phyloP scores from a whole-genome alignment of 2,888 invertebrate species.

The Drosophila prostipennis region DNA sequence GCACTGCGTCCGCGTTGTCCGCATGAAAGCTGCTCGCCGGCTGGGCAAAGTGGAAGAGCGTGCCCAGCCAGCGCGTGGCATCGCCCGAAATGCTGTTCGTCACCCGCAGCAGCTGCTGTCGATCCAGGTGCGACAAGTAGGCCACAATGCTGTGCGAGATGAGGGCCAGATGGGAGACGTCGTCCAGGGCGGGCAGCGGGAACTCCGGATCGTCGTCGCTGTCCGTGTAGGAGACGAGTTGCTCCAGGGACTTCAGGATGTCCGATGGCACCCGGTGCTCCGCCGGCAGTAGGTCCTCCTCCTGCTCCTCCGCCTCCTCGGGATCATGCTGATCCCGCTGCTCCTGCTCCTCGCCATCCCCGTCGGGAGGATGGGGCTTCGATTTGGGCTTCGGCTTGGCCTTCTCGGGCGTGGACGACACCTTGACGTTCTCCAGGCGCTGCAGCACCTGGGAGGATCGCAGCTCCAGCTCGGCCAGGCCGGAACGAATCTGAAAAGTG shows the following conservation, averaged over 20 bases:
- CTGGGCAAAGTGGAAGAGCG: conserved; percentile 93
- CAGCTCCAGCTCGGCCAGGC: conserved; percentile 88
- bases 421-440: conserved; percentile 87
- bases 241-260: conserved; percentile 86
- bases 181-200: conserved; percentile 87
- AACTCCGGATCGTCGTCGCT: conserved; percentile 86
- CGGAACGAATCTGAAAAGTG: conserved; percentile 86
- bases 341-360: background rate
- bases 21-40: conserved; percentile 94
- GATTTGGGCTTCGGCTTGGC: background rate
- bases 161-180: conserved; percentile 87
- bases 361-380: background rate
- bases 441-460: conserved; percentile 90
- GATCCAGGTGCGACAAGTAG: conserved; percentile 92
- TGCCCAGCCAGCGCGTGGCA: conserved; percentile 93
- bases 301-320: background rate
- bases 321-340: background rate
- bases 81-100: conserved; percentile 93
- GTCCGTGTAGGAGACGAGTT: conserved; percentile 88
- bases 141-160: conserved; percentile 95
- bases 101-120: conserved; percentile 91
- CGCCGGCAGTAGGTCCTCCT: conserved; percentile 82
- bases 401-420: conserved; percentile 52
- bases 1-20: conserved; percentile 93
- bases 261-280: conserved; percentile 85